Conservation (phyloP, 2,113 vertebrate species). For the Numenius arquata region DNA sequence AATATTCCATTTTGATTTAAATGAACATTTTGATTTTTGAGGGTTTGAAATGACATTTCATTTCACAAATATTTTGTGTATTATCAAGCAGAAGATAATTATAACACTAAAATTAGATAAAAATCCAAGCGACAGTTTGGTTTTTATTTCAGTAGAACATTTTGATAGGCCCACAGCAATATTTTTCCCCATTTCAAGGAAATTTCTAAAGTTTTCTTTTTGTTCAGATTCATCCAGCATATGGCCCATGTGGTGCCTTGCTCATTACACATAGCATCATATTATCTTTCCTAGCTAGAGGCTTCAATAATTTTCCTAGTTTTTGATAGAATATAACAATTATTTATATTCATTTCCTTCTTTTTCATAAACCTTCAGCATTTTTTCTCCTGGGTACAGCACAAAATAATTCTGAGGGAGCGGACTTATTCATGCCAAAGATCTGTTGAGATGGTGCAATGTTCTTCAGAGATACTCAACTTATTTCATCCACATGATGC, state of each 20-base stretch:
- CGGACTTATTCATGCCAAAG: background rate
- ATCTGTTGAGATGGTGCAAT: background rate
- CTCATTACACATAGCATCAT: background rate
- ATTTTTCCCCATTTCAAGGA: background rate
- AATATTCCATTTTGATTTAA: background rate
- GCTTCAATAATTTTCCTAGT: background rate
- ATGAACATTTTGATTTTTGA: background rate
- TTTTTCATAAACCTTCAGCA: background rate
- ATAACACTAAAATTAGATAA: background rate
- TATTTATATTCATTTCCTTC: background rate
- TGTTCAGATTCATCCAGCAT: background rate
- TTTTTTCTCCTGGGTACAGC: background rate
- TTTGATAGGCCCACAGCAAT: background rate
- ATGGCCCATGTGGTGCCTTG: background rate
- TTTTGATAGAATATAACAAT: background rate
- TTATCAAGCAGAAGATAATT: background rate
- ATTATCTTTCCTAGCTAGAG: background rate
- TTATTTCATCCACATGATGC: background rate
- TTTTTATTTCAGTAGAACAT: background rate
- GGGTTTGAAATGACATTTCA: background rate
- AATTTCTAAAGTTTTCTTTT: background rate
- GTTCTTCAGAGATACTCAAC: background rate
- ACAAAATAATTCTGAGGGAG: background rate
- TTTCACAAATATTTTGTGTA: background rate
- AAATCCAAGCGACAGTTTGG: background rate